A percentile compares a stretch with the other conserved stretches of the same genome.
These are phyloP conservation scores for Torymus tubicola DNA, from an alignment of 2,888 invertebrate genomes.

Conservation along the genomic window DNA sequence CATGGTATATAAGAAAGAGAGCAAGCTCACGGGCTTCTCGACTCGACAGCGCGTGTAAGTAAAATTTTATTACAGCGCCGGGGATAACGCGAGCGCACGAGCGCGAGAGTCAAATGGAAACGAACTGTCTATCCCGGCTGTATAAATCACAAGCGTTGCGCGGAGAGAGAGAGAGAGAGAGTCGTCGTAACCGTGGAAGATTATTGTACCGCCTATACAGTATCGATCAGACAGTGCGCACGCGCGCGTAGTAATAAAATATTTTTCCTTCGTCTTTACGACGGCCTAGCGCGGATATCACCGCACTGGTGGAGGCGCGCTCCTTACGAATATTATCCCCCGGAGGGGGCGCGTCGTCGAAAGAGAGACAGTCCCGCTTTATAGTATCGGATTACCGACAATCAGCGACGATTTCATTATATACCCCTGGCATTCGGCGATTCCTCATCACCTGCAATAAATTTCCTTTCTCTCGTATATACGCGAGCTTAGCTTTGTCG, in stretches of 20 bases:
- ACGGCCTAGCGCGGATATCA: no score
- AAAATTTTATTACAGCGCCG: constrained; percentile 56
- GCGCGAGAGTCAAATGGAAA: constrained; percentile 37
- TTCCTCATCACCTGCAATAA: constrained; percentile 48
- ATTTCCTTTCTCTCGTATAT: background rate
- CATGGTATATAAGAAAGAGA: no score
- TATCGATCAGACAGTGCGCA: constrained; percentile 50
- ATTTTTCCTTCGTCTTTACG: constrained; percentile 52
- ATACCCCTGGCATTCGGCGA: constrained; percentile 20
- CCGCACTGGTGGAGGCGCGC: constrained; percentile 44
- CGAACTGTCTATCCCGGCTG: constrained; percentile 47
- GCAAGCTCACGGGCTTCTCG: background rate
- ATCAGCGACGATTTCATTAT: constrained; percentile 55
- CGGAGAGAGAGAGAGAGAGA: background rate
- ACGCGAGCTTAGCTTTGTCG: background rate
- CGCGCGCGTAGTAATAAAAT: constrained; percentile 44
- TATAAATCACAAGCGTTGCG: constrained; percentile 53
- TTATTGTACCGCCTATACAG: constrained; percentile 46
- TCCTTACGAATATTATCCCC: constrained; percentile 53
- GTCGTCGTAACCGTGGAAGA: constrained; percentile 22
- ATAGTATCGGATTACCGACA: constrained; percentile 51
- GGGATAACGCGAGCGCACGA: constrained; percentile 27
- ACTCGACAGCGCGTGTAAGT: constrained; percentile 53
- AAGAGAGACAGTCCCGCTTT: constrained; percentile 64
- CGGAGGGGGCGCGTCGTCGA: constrained; percentile 32